Evolutionary conservation across 2,113 vertebrate species (phyloP).

Genomic region (Xyrauchen texanus): DNA sequence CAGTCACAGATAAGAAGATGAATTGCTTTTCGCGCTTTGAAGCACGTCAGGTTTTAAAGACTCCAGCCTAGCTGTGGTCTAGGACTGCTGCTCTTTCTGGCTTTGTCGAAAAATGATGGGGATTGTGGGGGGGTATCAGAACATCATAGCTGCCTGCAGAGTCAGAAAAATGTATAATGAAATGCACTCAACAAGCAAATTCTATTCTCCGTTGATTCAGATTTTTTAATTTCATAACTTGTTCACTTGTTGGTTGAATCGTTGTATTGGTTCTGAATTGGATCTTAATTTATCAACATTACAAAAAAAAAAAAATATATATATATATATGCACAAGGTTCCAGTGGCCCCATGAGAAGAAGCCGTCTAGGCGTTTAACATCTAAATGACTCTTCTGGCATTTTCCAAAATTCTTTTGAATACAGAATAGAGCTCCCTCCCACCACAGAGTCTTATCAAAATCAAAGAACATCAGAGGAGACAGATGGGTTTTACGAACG

Average conservation of each 20-base stretch:
- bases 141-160: slow-evolving; percentile 71
- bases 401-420: slow-evolving; percentile 44
- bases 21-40: slow-evolving; percentile 82
- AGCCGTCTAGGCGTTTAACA: slow-evolving; percentile 47
- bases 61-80: slow-evolving; percentile 76
- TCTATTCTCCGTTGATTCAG: slow-evolving; percentile 55
- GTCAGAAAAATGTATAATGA: slow-evolving; percentile 59
- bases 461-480: neutral
- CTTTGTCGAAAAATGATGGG: slow-evolving; percentile 70
- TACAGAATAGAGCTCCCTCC: slow-evolving; percentile 20
- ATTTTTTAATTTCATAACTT: neutral
- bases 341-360: slow-evolving; percentile 1
- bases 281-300: slow-evolving; percentile 40
- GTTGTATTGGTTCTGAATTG: neutral
- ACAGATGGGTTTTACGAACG: slow-evolving; percentile 21
- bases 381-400: slow-evolving; percentile 52
- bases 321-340: neutral
- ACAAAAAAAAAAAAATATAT: slow-evolving; percentile 32
- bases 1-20: slow-evolving; percentile 83
- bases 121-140: slow-evolving; percentile 55
- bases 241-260: too few species aligned
- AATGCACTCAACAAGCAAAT: slow-evolving; percentile 52
- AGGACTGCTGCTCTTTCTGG: slow-evolving; percentile 70
- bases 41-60: slow-evolving; percentile 83
- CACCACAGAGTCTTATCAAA: slow-evolving; percentile 5